Evolutionary conservation across 2,888 invertebrate species (phyloP), one percentile per base, ranked within the genome.

Genomic region (Volucella bombylans): DNA sequence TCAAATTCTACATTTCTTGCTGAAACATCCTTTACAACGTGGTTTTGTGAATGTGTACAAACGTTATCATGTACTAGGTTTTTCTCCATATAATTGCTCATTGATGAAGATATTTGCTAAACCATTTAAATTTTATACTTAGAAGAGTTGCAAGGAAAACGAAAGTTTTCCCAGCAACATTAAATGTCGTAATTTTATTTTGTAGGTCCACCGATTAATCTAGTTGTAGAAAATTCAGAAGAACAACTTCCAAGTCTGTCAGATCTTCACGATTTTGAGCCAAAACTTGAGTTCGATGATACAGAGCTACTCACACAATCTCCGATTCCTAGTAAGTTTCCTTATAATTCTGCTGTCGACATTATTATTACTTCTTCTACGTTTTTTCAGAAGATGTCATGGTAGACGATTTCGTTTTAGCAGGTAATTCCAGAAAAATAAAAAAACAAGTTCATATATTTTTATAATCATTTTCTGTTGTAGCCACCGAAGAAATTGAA

Each of bases 271-370:
- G 98, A 98, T 92, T 97, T 97, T 91, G 98, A 99, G 91, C 98
- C 98, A 12, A 96, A 97, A 92, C 93, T 98, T 90, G 98, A 98
- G 92, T 98, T 98, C 93, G 98, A 99, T 93, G 98, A 98, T 92
- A 96, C 97, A 12, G 98, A 98, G 92, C 92, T 97, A 77, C 94
- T 94, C 89, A 94, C 95, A 89, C 93, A 94, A 76, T 93, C 95
- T 64, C 93, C 94, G 74, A 94, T 94, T 87, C 93, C 95, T 91
- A 95, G 96, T 96, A 93, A 94, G 92, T 87, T 54, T 1, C 47
- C 9, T 10, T 72, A 62, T 62, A 77, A 49, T 86, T 81, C 72
- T 50, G 45, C 18, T n/a, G 8, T 49, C 12, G 45, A 68, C n/a
- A 15, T 15, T 12, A 31, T 31, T 54, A 6, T 4, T 93, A 69